Conservation (phyloP, 2,113 vertebrate species). For the Apodemus speciosus region DNA sequence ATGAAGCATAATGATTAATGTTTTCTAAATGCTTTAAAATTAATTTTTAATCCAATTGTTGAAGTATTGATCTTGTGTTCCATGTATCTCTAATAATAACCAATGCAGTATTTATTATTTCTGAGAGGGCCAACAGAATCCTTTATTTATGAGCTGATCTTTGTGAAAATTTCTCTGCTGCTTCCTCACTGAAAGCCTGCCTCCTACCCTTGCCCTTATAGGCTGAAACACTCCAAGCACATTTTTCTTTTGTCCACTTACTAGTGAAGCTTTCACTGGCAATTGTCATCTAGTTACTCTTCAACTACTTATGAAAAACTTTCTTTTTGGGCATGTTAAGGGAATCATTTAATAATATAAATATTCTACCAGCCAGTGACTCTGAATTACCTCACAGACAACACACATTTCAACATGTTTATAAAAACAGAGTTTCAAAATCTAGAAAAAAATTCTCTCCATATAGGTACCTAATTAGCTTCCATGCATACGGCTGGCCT, state of each 20-base stretch:
- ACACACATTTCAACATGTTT: background rate
- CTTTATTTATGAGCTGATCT: background rate
- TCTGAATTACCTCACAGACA: background rate
- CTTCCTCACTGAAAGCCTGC: background rate
- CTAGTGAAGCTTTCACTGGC: constrained; percentile 2
- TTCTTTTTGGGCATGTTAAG: constrained; percentile 54
- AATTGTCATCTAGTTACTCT: constrained; percentile 65
- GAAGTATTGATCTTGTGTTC: background rate
- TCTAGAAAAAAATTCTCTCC: background rate
- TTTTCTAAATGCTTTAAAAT: background rate
- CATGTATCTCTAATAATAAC: constrained; percentile 15
- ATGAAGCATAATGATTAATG: constrained; percentile 21
- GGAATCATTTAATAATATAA: background rate
- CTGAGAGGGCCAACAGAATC: background rate
- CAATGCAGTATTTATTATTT: background rate
- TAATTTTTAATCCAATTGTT: background rate
- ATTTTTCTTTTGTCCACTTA: constrained; percentile 43
- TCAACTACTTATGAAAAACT: constrained; percentile 30
- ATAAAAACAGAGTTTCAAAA: background rate
- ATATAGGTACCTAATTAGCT: background rate
- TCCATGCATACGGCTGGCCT: background rate
- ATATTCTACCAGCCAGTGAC: background rate
- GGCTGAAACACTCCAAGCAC: background rate
- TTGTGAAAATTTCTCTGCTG: background rate
- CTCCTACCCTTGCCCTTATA: background rate